A percentile compares a stretch with the other conserved stretches of the same genome.
phyloP scores from a whole-genome alignment of 2,888 invertebrate species.

The Alloscopus bannaensis region DNA sequence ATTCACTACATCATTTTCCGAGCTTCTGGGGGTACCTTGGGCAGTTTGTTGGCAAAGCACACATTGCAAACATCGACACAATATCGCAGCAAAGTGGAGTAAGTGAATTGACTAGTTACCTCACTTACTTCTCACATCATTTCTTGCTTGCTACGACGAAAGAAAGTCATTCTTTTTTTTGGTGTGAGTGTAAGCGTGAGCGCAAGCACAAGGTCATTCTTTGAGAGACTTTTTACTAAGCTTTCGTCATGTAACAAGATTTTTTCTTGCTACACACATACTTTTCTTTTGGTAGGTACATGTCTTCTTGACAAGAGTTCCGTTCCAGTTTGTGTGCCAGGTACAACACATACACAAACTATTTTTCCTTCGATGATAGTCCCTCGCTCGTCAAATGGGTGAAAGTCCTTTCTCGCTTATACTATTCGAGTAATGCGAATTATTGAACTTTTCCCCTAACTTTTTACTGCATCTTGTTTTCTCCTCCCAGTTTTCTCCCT shows the following conservation, averaged over 20 bases:
- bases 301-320: background rate
- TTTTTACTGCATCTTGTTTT: constrained; percentile 45
- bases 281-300: background rate
- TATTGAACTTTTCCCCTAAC: constrained; percentile 24
- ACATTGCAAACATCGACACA: too few relatives aligned
- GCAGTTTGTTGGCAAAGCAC: too few relatives aligned
- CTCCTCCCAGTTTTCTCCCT: constrained; percentile 18
- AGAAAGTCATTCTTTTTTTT: too few relatives aligned
- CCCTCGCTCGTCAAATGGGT: background rate
- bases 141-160: too few relatives aligned
- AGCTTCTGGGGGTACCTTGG: too few relatives aligned
- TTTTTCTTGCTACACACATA: background rate
- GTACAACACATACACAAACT: constrained; percentile 6
- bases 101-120: too few relatives aligned
- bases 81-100: too few relatives aligned
- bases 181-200: too few relatives aligned
- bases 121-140: too few relatives aligned
- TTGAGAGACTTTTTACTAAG: background rate
- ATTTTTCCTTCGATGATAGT: background rate
- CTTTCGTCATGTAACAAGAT: background rate
- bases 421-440: constrained; percentile 30
- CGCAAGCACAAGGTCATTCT: background rate
- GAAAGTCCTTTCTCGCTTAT: constrained; percentile 1
- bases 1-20: too few relatives aligned
- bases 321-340: constrained; percentile 23